These are phyloP conservation scores for Myotis myotis DNA, from an alignment of 2,797 vertebrate species.

Conservation along the genomic window DNA sequence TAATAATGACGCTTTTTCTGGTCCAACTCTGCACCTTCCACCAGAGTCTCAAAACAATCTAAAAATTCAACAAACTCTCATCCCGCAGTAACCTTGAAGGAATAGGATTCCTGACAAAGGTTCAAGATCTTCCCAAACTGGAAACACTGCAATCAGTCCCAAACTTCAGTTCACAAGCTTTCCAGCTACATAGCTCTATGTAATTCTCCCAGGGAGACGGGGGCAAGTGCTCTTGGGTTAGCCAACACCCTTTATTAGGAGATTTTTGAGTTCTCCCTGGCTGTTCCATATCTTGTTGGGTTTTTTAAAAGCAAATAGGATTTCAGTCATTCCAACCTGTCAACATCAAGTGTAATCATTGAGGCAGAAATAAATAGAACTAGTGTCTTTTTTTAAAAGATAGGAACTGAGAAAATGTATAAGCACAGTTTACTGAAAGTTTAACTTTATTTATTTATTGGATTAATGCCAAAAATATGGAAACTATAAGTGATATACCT, in stretches of 20 bases:
- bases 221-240: background rate
- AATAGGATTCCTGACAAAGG: background rate
- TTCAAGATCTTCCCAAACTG: background rate
- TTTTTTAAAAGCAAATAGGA: constrained; percentile 33
- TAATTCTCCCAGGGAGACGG: background rate
- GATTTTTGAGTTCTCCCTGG: background rate
- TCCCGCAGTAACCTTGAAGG: background rate
- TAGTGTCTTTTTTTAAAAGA: constrained; percentile 18
- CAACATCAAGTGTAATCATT: background rate
- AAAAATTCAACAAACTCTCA: background rate
- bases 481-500: background rate
- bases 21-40: background rate
- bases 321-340: constrained; percentile 20
- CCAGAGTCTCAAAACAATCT: constrained; percentile 29
- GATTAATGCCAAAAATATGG: background rate
- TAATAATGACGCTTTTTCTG: background rate
- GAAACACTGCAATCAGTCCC: background rate
- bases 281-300: background rate
- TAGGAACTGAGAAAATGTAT: constrained; percentile 16
- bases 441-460: constrained; percentile 23
- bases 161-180: background rate
- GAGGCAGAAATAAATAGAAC: constrained; percentile 29
- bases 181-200: background rate
- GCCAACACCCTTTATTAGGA: background rate
- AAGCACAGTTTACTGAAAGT: background rate